Conservation (phyloP, 2,888 invertebrate species). For the Pseudanteris insignis region DNA sequence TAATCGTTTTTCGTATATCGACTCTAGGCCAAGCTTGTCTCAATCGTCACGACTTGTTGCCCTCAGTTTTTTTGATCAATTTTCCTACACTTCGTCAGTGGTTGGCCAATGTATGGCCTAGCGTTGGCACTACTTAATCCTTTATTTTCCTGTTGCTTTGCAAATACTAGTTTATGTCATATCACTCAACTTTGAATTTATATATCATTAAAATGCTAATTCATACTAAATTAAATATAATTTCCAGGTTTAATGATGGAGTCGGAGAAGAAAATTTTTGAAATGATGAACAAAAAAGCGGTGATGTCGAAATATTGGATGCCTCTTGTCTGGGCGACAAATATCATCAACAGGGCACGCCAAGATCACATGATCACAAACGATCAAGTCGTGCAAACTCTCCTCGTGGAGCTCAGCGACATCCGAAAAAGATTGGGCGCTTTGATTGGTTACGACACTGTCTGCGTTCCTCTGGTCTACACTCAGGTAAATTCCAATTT, state of each 20-base stretch:
- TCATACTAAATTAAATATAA: too few relatives aligned
- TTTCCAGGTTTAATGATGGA: slow-evolving; percentile 85
- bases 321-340: slow-evolving; percentile 93
- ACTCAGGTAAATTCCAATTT: slow-evolving; percentile 81
- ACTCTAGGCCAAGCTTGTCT: too few relatives aligned
- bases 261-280: slow-evolving; percentile 90
- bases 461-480: slow-evolving; percentile 90
- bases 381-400: slow-evolving; percentile 92
- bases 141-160: neutral
- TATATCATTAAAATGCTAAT: too few relatives aligned
- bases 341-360: slow-evolving; percentile 87
- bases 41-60: too few relatives aligned
- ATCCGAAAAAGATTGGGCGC: slow-evolving; percentile 85
- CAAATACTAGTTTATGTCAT: neutral
- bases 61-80: too few relatives aligned
- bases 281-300: slow-evolving; percentile 87
- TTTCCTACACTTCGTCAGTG: too few relatives aligned
- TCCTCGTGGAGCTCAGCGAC: slow-evolving; percentile 88
- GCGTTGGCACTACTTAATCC: too few relatives aligned
- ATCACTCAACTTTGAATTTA: neutral
- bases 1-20: too few relatives aligned
- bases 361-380: slow-evolving; percentile 85
- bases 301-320: slow-evolving; percentile 94
- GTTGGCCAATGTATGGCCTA: too few relatives aligned
- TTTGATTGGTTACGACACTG: slow-evolving; percentile 89